Evolutionary conservation across 2,113 vertebrate species (phyloP).

Genomic region (Gallinago paraguaiae): DNA sequence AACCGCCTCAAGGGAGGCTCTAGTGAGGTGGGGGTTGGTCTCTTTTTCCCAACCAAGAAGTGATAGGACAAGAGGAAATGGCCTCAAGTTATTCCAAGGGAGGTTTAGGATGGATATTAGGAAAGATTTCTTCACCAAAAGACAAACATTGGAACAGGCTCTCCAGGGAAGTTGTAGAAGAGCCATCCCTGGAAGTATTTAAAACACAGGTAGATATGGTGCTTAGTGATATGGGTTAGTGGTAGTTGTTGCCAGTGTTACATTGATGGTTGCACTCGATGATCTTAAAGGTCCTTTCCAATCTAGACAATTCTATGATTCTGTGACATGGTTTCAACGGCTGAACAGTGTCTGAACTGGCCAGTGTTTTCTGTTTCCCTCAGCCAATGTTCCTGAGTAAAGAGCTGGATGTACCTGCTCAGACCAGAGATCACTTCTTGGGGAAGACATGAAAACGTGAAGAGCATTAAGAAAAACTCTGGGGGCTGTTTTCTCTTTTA

Average conservation of each 20-base stretch:
- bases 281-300: background rate
- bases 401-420: rapidly evolving
- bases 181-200: background rate
- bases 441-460: rapidly evolving
- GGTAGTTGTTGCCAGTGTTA: background rate
- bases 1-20: background rate
- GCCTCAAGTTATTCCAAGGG: background rate
- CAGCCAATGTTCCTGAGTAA: rapidly evolving
- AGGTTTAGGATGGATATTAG: background rate
- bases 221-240: background rate
- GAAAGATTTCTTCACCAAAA: background rate
- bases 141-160: background rate
- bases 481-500: background rate
- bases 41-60: background rate
- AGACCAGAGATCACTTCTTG: rapidly evolving
- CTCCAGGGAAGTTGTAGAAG: background rate
- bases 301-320: background rate
- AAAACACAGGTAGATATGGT: background rate
- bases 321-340: rapidly evolving
- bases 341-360: rapidly evolving
- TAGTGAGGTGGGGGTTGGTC: background rate
- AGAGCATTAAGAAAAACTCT: rapidly evolving
- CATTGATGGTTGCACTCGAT: background rate
- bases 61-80: background rate
- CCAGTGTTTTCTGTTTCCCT: rapidly evolving